Evolutionary conservation across 2,113 vertebrate genomes (phyloP), one percentile per base, ranked within the genome.

Genomic region (Neopipo cinnamomea): DNA sequence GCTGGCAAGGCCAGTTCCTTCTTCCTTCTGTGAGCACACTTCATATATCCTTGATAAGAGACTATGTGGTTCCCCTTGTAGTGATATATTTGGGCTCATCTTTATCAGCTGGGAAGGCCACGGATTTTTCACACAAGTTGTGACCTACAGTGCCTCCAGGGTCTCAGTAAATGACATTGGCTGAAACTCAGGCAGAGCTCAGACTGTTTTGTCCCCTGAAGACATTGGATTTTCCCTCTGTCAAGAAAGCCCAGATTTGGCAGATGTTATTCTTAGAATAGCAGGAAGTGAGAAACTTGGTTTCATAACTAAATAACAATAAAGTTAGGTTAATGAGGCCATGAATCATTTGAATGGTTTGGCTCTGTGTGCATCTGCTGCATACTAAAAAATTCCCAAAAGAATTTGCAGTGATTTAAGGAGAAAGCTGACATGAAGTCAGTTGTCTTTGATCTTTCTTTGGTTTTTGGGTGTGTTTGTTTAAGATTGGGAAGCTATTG

Each of bases 261-360:
- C 72, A 89, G 73, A 79, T 75, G 19, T 95, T 81, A 83, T 91
- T 70, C 91, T 82, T 68, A 76, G 66, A 88, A 61, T 14, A 89
- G 58, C 50, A 91, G 75, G 62, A 97, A 96, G 73, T 61, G 66
- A 93, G 62, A 90, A 93, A 74, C 58, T 91, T 93, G 61, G 52
- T 91, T 95, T 85, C 37, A 56, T 76, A 95, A 91, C 66, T 66
- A 85, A 81, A 70, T 78, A 86, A 72, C 47, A 88, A 67, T 83
- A 55, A 91, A 74, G 63, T 77, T 82, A 83, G 61, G 42, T 91
- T 94, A 96, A 92, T 93, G 75, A 90, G 62, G 37, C 50, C 3
- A n/a, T 25, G 11, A 75, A 58, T 93, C 7, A 73, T 83, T 74
- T 88, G 73, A 61, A 63, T 61, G 17, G 35, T 85, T 92, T 53